Conservation (phyloP, 92 coral and sea anemone species). For the Porites cylindrica region DNA sequence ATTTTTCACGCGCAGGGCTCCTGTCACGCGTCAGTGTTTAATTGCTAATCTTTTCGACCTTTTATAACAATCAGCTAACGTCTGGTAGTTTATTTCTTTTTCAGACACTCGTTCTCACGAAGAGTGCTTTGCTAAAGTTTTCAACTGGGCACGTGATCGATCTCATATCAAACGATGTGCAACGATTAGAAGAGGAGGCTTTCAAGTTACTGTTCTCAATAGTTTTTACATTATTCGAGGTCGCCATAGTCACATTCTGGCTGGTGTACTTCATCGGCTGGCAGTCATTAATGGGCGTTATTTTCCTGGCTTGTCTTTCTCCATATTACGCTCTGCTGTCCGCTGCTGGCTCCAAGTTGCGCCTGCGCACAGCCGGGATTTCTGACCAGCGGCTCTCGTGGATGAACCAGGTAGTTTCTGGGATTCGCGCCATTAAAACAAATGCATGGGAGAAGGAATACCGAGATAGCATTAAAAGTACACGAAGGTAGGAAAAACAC, state of each 20-base stretch:
- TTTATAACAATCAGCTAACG: neutral
- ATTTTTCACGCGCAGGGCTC: too few species aligned
- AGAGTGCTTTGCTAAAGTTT: neutral
- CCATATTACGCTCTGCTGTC: neutral
- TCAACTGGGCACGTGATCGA: slow-evolving; percentile 5
- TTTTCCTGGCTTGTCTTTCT: neutral
- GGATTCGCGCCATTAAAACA: slow-evolving; percentile 9
- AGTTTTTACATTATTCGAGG: neutral
- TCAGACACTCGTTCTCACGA: slow-evolving; percentile 4
- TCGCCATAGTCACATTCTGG: neutral
- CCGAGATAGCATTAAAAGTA: neutral
- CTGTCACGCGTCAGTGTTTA: too few species aligned
- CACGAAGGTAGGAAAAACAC: neutral
- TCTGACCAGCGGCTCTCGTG: neutral
- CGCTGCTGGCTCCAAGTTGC: neutral
- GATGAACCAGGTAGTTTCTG: slow-evolving; percentile 10
- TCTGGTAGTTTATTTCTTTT: neutral
- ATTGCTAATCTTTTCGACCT: neutral
- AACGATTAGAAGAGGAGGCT: neutral
- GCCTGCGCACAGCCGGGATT: neutral
- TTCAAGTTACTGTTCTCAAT: neutral
- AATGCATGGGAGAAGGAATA: slow-evolving; percentile 17
- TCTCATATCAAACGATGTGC: neutral
- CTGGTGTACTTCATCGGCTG: slow-evolving; percentile 2
- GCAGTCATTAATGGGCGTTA: neutral